Evolutionary conservation across 2,888 invertebrate species (phyloP), one percentile per base, ranked within the genome.

Genomic region (Microctonus hyperodae): DNA sequence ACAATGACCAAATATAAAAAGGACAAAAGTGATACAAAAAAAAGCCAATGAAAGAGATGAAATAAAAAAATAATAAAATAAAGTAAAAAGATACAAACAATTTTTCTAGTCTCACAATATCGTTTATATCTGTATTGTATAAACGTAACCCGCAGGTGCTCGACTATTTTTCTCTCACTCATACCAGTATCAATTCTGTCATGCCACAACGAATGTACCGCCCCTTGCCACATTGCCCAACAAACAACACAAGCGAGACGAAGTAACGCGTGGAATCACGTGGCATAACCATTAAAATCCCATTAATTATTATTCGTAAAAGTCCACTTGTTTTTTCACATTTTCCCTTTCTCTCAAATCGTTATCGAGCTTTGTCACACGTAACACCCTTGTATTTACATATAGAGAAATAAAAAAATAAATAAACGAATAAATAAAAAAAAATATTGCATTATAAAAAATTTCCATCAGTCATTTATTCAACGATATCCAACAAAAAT

Each of bases 41-140:
- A 23, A 28, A 20, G 56, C 31, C n/a, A 25, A 64, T 57, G 59
- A 64, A 56, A 31, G 55, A 31, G 55, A 58, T 28, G 59, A 23
- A 65, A 28, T 40, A 62, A 65, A 68, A 70, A 59, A 68, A 68
- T 50, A 33, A 9, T 63, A 65, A 69, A 61, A 50, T 50, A 51
- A 58, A 67, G 37, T 44, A 65, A 56, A 60, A 48, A 50, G 40
- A 35, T 3, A 40, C 16, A 66, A 64, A 69, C 16, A n/a, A 58
- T 65, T 65, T 65, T 40, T 53, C 40, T 59, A 59, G 37, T 51
- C 25, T 28, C 20, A 25, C 40, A n/a, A n/a, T n/a, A n/a, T 44
- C 16, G 1, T 9, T 2, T 20, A n/a, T 44, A 35, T 48, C 37
- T 35, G n/a, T 51, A n/a, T n/a, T n/a, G 33, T 22, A 11, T n/a